Conservation (phyloP, 2,113 vertebrate species). For the Heteronetta atricapilla region DNA sequence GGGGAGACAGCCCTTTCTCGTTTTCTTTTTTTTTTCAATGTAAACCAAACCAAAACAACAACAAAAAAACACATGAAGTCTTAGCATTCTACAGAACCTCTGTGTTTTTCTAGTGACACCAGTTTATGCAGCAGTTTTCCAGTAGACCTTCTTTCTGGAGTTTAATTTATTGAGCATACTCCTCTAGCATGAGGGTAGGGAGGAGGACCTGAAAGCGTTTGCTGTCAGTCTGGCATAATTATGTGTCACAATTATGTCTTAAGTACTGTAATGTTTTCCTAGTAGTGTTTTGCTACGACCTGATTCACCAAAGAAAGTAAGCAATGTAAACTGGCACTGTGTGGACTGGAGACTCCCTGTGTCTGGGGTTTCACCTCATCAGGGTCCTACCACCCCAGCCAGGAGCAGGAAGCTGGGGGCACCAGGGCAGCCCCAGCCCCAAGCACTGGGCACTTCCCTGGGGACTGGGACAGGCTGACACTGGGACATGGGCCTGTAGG, state of each 20-base stretch:
- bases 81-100: neutral
- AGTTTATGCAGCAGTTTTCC: neutral
- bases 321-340: accelerated
- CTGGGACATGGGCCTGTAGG: neutral
- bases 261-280: neutral
- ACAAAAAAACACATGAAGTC: neutral
- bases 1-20: neutral
- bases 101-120: neutral
- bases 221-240: neutral
- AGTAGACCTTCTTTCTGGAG: neutral
- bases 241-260: neutral
- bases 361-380: too few species aligned
- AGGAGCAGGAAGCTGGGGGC: too few species aligned
- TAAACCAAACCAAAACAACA: too few species aligned
- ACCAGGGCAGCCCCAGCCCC: too few species aligned
- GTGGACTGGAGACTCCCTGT: accelerated
- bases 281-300: neutral
- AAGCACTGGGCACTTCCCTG: neutral
- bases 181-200: neutral
- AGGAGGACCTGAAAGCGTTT: neutral
- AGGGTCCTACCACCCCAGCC: too few species aligned
- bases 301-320: neutral
- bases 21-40: neutral
- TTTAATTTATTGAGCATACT: neutral
- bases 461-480: neutral